Base-by-base conservation (phyloP, 2,113 vertebrate genomes). In the Reinhardtius hippoglossoides region DNA sequence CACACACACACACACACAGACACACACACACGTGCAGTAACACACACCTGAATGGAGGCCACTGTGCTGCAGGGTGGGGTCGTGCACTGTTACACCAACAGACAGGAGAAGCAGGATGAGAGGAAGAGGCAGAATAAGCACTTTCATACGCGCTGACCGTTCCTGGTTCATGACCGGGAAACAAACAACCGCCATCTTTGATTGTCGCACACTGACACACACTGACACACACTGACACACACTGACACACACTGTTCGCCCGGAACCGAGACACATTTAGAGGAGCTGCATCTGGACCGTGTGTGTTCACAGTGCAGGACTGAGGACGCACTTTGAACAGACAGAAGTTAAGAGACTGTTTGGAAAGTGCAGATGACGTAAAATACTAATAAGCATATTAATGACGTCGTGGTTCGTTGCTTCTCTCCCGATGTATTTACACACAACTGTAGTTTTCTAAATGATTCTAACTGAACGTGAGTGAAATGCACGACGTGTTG, bases 11-110 rank as follows among this genome's bases (percentile, higher is more conserved):
- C 27, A 37, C 74, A 67, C 40, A 64, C 52, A 59, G 54, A 63
- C 48, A 64, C 50, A 64, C 52, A 59, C 50, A 64, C 52, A 59
- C 57, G 9, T 16, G 6, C 52, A 23, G 27, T 24, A 3, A 63
- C 48, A 40, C 62, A 58, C 74, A 87, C 82, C 79, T 82, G 82
- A 76, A 85, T 82, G 69, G 61, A 80, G 9, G 57, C 67, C 69
- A 80, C 79, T 85, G 79, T 88, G 3, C 31, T 76, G 24, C 56
- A 74, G 82, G 82, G 79, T 24, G 74, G 21, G 15, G 75, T 37
- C 56, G 26, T 55, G 50, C 35, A 54, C 76, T 50, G 72, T 78
- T 67, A 35, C 0, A 68, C 12, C 16, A 62, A 58, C 50, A 81
- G 13, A 61, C 56, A 54, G 31, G 27, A 27, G 27, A 27, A 27